Evolutionary conservation across 2,797 vertebrate genomes (phyloP).

Genomic region (Sciurus carolinensis): DNA sequence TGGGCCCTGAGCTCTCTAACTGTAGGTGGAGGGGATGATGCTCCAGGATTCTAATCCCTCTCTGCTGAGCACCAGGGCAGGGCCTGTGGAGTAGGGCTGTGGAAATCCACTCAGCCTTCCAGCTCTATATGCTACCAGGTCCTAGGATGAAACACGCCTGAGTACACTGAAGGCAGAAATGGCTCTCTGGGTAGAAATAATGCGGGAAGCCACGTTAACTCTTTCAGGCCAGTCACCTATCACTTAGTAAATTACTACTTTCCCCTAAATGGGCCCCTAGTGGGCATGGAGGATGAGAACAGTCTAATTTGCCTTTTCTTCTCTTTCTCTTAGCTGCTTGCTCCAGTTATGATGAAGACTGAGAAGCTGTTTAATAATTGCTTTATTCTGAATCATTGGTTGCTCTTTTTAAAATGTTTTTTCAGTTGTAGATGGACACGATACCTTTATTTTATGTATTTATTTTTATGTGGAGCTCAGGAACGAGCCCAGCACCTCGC

Average conservation of each 20-base stretch:
- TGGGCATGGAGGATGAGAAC: constrained; percentile 5
- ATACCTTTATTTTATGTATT: too few relatives aligned
- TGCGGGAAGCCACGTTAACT: constrained; percentile 66
- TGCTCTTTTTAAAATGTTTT: neutral
- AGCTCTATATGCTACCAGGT: neutral
- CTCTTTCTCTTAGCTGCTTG: constrained; percentile 63
- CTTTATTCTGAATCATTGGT: constrained; percentile 32
- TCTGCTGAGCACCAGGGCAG: neutral
- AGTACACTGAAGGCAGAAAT: neutral
- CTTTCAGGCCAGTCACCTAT: constrained; percentile 76
- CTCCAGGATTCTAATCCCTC: neutral
- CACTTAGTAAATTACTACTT: constrained; percentile 74
- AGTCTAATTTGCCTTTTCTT: constrained; percentile 54
- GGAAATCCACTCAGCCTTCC: neutral
- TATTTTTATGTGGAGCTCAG: too few relatives aligned
- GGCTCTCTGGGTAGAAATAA: constrained; percentile 52
- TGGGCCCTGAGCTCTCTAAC: neutral
- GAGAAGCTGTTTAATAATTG: constrained; percentile 64
- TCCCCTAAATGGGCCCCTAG: constrained; percentile 38
- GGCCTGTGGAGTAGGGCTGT: neutral
- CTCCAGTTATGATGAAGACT: constrained; percentile 34
- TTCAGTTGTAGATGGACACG: too few relatives aligned
- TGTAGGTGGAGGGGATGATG: neutral
- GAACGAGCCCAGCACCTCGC: too few relatives aligned
- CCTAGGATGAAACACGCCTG: neutral